Percentiles rank a stretch among this genome's conserved stretches.
These are phyloP conservation scores for Otus scops DNA, from an alignment of 2,797 vertebrate species.

Conservation along the genomic window DNA sequence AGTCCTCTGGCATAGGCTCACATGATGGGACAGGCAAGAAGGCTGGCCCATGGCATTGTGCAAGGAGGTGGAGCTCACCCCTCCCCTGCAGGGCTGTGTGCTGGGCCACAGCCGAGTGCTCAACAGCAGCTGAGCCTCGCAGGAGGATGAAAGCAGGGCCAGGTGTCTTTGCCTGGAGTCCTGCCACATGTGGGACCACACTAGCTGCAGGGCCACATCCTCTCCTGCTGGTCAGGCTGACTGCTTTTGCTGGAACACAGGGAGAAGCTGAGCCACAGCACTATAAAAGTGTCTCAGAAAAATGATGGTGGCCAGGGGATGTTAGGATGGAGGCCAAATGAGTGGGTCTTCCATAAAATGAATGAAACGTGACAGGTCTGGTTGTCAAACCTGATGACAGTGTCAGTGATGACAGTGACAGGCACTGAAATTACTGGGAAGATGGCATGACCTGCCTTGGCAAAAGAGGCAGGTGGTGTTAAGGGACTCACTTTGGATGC, in stretches of 20 bases:
- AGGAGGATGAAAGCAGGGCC: not conserved
- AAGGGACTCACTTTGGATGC: not conserved
- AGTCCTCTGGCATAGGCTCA: not conserved
- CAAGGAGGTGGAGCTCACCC: accelerated
- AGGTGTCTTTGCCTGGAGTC: not conserved
- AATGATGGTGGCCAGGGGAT: not conserved
- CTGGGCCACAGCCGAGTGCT: not conserved
- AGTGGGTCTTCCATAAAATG: not conserved
- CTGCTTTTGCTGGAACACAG: accelerated
- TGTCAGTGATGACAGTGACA: too few relatives aligned
- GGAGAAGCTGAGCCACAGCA: not conserved
- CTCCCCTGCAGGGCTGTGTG: not conserved
- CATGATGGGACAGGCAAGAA: not conserved
- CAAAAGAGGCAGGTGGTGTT: not conserved
- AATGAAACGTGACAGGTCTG: not conserved
- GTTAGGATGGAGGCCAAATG: not conserved
- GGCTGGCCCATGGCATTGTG: not conserved
- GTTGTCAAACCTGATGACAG: not conserved
- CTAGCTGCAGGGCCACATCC: not conserved
- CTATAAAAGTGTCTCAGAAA: not conserved
- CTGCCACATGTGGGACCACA: accelerated
- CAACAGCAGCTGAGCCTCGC: not conserved
- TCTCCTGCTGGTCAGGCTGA: accelerated
- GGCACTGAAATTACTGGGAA: not conserved
- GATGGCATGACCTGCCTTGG: not conserved